Evolutionary conservation across 2,888 invertebrate genomes (phyloP), one percentile per base, ranked within the genome.

Genomic region (Eupithecia subfuscata): DNA sequence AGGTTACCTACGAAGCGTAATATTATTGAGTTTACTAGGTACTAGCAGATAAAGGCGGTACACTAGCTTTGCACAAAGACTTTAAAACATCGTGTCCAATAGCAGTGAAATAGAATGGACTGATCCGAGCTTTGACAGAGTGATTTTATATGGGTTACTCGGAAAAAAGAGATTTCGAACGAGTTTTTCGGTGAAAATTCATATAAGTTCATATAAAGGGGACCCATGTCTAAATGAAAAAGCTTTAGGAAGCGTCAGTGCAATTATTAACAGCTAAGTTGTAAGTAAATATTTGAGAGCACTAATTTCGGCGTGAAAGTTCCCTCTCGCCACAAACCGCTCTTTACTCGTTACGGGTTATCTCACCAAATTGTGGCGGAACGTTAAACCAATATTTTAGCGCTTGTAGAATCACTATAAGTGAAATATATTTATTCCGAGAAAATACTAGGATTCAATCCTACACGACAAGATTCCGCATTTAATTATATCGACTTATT

Each of bases 271-370:
- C 65, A 25, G 30, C 64, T 60, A 69, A 69, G 67, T 52, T 69
- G 63, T 68, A 63, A 37, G 65, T 77, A 60, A 72, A 75, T 75
- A 77, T 72, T 75, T 67, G 52, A 73, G 70, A 72, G 43, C 74
- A 75, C 74, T 75, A 75, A 77, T 75, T 77, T 69, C 64, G 65
- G 69, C 48, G 43, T 63, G 68, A 73, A 72, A 70, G 60, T 72
- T 48, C 43, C 18, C 74, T 48, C 70, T 40, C 52, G 22, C 74
- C 76, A 65, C 74, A 74, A 76, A 72, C 69, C 74, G 69, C 74
- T 74, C 69, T 74, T 69, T 70, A 70, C 67, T 70, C 71, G 77
- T 74, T 74, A 71, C 25, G 70, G 69, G 70, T 74, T 75, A 77
- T 75, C 72, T 52, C 75, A 73, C 73, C 70, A 67, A 77, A 75